phyloP scores from a whole-genome alignment of 2,888 invertebrate genomes.

The Drosophila tripunctata region DNA sequence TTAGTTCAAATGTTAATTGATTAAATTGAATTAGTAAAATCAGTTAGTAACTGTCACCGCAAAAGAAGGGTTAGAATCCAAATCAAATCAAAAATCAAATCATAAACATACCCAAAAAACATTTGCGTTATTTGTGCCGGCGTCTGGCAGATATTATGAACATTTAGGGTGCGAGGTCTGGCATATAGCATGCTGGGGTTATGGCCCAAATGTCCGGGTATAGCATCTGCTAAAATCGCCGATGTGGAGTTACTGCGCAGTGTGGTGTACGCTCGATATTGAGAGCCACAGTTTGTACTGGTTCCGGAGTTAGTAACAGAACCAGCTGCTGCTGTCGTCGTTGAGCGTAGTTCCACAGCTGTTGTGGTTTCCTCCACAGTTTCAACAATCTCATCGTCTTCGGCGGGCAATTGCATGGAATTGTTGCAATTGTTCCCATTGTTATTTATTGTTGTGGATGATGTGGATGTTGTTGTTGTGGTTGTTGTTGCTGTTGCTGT shows the following conservation, averaged over 20 bases:
- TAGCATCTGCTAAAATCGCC: constrained; percentile 65
- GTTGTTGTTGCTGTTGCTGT: constrained; percentile 16
- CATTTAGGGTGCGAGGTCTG: constrained; percentile 83
- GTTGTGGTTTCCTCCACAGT: constrained; percentile 60
- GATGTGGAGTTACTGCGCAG: constrained; percentile 81
- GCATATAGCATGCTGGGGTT: constrained; percentile 58
- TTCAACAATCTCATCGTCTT: constrained; percentile 41
- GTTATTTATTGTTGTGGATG: constrained; percentile 6
- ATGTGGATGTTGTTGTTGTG: constrained; percentile 10
- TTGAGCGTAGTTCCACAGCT: constrained; percentile 64
- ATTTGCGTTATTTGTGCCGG: constrained; percentile 82
- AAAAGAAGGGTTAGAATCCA: neutral
- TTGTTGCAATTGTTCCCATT: constrained; percentile 10
- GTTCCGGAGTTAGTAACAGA: neutral
- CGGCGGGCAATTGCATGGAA: constrained; percentile 42
- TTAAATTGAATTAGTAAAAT: neutral
- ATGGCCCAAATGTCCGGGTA: constrained; percentile 45
- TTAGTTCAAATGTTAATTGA: neutral
- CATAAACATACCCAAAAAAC: constrained; percentile 83
- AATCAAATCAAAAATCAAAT: constrained; percentile 22
- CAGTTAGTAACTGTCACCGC: neutral
- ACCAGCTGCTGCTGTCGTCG: constrained; percentile 1
- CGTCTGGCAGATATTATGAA: constrained; percentile 81
- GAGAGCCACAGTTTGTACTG: neutral
- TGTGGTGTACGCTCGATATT: constrained; percentile 57